Base-by-base conservation (phyloP, 2,888 invertebrate genomes). In the Ophion slaviceki region DNA sequence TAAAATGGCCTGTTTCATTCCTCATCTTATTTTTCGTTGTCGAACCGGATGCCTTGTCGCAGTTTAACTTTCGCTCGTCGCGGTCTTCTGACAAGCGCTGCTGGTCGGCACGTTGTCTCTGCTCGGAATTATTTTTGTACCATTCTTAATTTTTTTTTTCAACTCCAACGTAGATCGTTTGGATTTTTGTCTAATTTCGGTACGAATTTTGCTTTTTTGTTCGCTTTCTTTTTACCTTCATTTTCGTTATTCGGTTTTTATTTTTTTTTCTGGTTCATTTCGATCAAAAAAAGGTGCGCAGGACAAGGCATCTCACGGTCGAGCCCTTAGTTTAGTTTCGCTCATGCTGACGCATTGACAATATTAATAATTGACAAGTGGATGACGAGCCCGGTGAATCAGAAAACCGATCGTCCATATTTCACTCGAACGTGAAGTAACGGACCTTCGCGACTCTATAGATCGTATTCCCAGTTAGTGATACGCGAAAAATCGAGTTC, bases 1-100 rank as follows among this genome's bases (percentile, higher is more conserved):
- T 91, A 91, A 91, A 91, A 90, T 91, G 89, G 90, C 90, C 88
- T 90, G 89, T 90, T 91, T 89, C 88, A 89, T 89, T 89, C 86
- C 87, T 89, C 88, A 87, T 91, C 89, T 91, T 91, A 90, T 91
- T 91, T 79, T 88, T 87, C 80, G 77, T 86, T 84, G 77, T 82
- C 68, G 64, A 47, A 79, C 61, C 14, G 74, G 86, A 57, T 61
- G 70, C 72, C 81, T 79, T 62, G 76, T 59, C 68, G 14, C n/a
- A 70, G 61, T 68, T 72, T 45, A 20, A 28, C 3, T 53, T 24
- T 47, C 11, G 7, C 36, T 85, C 70, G 17, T 36, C 24, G 0
- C n/a, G 59, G 2, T n/a, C 11, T 14, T 1, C 61, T 67, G 75
- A 40, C 2, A 47, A 11, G 10, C 82, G 88, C 88, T 88, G 88